Conservation (phyloP, 1,140 invertebrate genomes). For the Drosophila trapezifrons region DNA sequence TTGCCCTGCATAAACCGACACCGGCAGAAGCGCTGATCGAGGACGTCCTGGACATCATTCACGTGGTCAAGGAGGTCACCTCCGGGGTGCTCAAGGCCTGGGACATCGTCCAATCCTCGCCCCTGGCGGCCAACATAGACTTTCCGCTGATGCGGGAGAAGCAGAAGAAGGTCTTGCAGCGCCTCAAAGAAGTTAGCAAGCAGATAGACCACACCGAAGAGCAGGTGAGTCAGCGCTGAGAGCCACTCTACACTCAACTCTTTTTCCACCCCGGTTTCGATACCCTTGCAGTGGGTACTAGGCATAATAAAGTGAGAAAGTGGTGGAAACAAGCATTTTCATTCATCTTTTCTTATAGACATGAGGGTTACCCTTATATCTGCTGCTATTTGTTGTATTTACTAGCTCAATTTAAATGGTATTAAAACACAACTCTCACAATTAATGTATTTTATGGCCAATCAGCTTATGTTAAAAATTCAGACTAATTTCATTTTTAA, state of each 20-base stretch:
- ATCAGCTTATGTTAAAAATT: too few relatives aligned
- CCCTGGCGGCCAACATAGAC: constrained; percentile 85
- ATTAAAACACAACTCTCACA: too few relatives aligned
- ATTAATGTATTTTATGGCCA: too few relatives aligned
- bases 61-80: constrained; percentile 86
- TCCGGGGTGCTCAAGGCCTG: constrained; percentile 86
- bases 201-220: constrained; percentile 83
- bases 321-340: background rate
- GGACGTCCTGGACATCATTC: constrained; percentile 87
- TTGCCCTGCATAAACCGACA: constrained; percentile 40
- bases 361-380: background rate
- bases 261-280: constrained; percentile 1
- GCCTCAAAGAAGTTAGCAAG: constrained; percentile 84
- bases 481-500: too few relatives aligned
- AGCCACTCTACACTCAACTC: background rate
- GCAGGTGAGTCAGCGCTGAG: constrained; percentile 57
- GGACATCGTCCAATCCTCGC: constrained; percentile 86
- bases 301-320: too few relatives aligned
- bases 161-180: constrained; percentile 85
- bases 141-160: constrained; percentile 86
- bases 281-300: background rate
- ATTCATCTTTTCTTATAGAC: background rate
- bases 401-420: too few relatives aligned
- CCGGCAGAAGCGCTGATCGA: constrained; percentile 84
- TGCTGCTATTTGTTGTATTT: background rate